Conservation (phyloP, 1,140 invertebrate species). For the Heliothis virescens region DNA sequence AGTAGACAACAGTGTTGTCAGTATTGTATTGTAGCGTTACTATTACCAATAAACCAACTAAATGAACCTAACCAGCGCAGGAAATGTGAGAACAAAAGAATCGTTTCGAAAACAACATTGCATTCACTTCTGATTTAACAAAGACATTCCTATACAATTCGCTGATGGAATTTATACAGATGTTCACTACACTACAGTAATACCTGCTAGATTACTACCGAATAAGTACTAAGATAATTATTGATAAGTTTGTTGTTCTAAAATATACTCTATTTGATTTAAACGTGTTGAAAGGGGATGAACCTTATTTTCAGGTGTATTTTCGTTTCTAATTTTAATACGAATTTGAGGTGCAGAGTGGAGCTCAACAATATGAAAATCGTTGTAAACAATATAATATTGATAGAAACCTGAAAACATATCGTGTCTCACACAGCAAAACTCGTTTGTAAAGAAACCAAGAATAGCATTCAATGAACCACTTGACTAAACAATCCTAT, state of each 20-base stretch:
- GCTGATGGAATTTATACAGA: constrained; percentile 37
- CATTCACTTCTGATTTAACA: constrained; percentile 50
- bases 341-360: no score
- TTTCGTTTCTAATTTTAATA: no score
- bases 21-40: background rate
- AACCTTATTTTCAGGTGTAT: no score
- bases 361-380: no score
- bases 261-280: no score
- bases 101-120: constrained; percentile 68
- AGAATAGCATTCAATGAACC: constrained; percentile 31
- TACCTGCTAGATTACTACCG: background rate
- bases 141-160: constrained; percentile 49
- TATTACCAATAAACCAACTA: constrained; percentile 71
- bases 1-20: background rate
- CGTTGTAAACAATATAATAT: no score
- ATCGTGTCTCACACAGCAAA: constrained; percentile 1
- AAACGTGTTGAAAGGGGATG: no score
- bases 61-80: constrained; percentile 61
- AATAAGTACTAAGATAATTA: background rate
- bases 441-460: constrained; percentile 38
- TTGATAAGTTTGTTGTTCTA: no score
- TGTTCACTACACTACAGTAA: constrained; percentile 22
- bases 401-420: background rate
- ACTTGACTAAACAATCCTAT: constrained; percentile 42
- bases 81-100: constrained; percentile 78